These are phyloP conservation scores for Orthochromis indermauri DNA, from an alignment of 2,113 vertebrate genomes.

Conservation along the genomic window DNA sequence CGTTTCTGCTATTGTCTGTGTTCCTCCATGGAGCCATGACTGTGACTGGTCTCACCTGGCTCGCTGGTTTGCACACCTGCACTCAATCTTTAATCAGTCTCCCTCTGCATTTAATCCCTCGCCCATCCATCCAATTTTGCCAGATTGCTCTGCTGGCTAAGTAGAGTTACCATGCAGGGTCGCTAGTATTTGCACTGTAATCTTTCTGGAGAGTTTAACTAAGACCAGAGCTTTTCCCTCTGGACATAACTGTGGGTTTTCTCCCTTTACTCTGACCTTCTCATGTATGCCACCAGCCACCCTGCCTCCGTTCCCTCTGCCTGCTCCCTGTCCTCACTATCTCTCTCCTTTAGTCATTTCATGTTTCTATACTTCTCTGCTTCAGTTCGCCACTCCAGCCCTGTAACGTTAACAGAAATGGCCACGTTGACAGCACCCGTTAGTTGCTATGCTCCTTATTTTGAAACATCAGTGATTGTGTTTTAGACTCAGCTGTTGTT, in stretches of 20 bases:
- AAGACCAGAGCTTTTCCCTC: neutral
- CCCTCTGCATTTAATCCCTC: neutral
- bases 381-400: neutral
- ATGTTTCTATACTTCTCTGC: neutral
- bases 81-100: neutral
- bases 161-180: neutral
- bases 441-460: neutral
- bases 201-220: neutral
- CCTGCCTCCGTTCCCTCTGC: neutral
- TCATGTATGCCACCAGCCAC: neutral
- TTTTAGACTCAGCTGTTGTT: neutral
- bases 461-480: neutral
- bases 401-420: neutral
- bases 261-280: accelerated
- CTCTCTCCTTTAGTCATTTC: neutral
- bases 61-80: neutral
- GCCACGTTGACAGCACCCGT: neutral
- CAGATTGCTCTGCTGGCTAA: neutral
- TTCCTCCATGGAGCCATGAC: neutral
- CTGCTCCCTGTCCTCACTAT: neutral
- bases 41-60: neutral
- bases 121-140: neutral
- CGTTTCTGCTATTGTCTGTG: neutral
- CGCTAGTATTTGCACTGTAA: accelerated
- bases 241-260: neutral